phyloP scores from a whole-genome alignment of 2,113 vertebrate species.

The Tetrax tetrax region DNA sequence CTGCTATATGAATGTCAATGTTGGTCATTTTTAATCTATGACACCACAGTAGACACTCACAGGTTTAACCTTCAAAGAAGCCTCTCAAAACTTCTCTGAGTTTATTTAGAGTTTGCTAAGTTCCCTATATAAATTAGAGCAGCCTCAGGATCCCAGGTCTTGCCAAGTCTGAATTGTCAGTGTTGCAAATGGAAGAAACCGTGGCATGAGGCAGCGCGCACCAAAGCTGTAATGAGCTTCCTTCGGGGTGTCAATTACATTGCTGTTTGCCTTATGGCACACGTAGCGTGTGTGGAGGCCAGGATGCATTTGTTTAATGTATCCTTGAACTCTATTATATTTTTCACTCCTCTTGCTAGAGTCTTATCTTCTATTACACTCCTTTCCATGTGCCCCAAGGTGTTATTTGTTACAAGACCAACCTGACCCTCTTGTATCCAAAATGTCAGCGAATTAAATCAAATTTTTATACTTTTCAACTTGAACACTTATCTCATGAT shows the following conservation, averaged over 20 bases:
- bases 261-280: conserved; percentile 54
- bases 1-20: neutral
- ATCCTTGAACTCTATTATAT: conserved; percentile 40
- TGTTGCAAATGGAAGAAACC: neutral
- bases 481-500: conserved; percentile 50
- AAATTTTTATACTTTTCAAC: conserved; percentile 62
- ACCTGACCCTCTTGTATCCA: conserved; percentile 45
- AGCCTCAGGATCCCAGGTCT: neutral
- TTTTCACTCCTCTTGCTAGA: conserved; percentile 45
- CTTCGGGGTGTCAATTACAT: conserved; percentile 39
- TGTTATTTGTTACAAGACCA: conserved; percentile 14
- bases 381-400: conserved; percentile 34
- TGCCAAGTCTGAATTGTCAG: neutral
- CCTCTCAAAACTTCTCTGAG: neutral
- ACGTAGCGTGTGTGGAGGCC: neutral
- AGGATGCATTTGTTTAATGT: conserved; percentile 48
- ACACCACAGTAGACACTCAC: neutral
- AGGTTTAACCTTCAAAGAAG: neutral
- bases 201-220: neutral
- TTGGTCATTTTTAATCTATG: neutral
- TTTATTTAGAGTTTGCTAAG: neutral
- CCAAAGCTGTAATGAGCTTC: conserved; percentile 19
- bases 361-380: conserved; percentile 63
- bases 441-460: conserved; percentile 60
- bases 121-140: neutral